phyloP scores from a whole-genome alignment of 2,797 vertebrate genomes.

The Takifugu rubripes region DNA sequence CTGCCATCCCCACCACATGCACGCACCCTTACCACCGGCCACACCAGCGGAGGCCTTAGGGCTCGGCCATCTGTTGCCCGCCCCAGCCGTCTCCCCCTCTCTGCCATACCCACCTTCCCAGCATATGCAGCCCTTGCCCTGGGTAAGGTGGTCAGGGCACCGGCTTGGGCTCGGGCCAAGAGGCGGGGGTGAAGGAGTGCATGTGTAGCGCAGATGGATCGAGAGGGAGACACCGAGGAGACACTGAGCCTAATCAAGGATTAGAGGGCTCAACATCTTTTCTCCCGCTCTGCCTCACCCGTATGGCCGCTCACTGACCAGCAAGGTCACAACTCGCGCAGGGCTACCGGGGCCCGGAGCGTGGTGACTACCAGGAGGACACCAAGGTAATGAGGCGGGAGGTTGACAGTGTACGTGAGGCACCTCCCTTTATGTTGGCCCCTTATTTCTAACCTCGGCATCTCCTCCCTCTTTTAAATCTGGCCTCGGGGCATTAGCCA shows the following conservation, averaged over 20 bases:
- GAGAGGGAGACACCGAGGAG: slow-evolving; percentile 33
- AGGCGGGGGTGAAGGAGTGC: slow-evolving; percentile 66
- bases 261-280: slow-evolving; percentile 10
- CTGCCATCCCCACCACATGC: slow-evolving; percentile 30
- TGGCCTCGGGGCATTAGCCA: slow-evolving; percentile 60
- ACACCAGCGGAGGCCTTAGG: slow-evolving; percentile 91
- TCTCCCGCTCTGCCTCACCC: slow-evolving; percentile 49
- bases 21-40: slow-evolving; percentile 75
- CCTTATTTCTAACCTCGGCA: slow-evolving; percentile 37
- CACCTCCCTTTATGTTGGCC: slow-evolving; percentile 33
- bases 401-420: slow-evolving; percentile 58
- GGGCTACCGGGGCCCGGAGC: slow-evolving; percentile 32
- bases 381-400: slow-evolving; percentile 8
- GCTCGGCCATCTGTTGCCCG: slow-evolving; percentile 94
- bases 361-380: slow-evolving; percentile 5
- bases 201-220: slow-evolving; percentile 67
- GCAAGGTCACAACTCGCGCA: slow-evolving; percentile 61
- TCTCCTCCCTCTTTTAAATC: slow-evolving; percentile 52
- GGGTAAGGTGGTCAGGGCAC: slow-evolving; percentile 75
- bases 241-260: slow-evolving; percentile 44
- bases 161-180: slow-evolving; percentile 61
- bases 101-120: slow-evolving; percentile 89
- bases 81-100: slow-evolving; percentile 69
- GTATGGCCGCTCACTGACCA: slow-evolving; percentile 52
- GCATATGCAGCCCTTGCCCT: slow-evolving; percentile 92